phyloP scores from a whole-genome alignment of 2,888 invertebrate genomes.

The Lysandra bellargus region DNA sequence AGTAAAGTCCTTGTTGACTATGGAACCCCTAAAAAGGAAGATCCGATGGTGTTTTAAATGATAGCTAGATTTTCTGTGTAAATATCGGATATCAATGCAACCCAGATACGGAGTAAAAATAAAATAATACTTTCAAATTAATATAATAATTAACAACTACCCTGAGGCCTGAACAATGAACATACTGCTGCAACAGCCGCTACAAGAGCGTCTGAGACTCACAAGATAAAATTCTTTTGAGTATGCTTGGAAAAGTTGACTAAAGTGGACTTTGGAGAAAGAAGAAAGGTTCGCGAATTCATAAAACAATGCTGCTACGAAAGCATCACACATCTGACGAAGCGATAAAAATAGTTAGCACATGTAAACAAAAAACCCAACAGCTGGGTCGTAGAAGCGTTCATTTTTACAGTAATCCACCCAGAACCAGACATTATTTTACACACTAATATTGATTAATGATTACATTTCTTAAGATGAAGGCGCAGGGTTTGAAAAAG shows the following conservation, averaged over 20 bases:
- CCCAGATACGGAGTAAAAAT: background rate
- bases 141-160: too few species aligned
- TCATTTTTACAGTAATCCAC: background rate
- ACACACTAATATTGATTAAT: too few species aligned
- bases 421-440: background rate
- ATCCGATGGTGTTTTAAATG: background rate
- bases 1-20: too few species aligned
- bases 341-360: slow-evolving; percentile 22
- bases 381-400: background rate
- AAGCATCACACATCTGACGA: background rate
- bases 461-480: too few species aligned
- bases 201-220: too few species aligned
- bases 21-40: background rate
- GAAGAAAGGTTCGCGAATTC: background rate
- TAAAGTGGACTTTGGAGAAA: background rate
- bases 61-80: background rate
- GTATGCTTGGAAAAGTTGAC: too few species aligned
- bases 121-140: background rate
- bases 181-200: too few species aligned
- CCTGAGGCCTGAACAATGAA: too few species aligned
- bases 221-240: too few species aligned
- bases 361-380: background rate
- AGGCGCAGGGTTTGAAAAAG: too few species aligned
- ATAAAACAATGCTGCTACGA: background rate
- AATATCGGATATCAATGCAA: background rate